These are phyloP conservation scores for Heliconius melpomene DNA, from an alignment of 1,140 invertebrate species.

Conservation along the genomic window DNA sequence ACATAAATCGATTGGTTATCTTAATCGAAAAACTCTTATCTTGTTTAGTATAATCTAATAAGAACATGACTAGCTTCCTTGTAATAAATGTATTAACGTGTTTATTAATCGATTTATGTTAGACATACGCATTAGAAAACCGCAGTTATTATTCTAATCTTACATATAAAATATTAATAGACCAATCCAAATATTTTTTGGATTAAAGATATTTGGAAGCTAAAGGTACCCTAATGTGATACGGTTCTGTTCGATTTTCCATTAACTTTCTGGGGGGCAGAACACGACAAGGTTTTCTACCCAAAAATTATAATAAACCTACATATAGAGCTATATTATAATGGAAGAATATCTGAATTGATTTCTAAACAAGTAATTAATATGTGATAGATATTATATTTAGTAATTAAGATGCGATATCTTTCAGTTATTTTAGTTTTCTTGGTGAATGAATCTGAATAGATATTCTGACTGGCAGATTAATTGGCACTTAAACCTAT, in stretches of 20 bases:
- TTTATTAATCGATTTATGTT: not conserved
- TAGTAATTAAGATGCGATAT: no score
- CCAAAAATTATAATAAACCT: no score
- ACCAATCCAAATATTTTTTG: not conserved
- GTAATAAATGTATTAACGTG: slow-evolving; percentile 24
- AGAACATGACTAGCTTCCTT: slow-evolving; percentile 39
- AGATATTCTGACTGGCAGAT: no score
- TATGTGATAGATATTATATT: no score
- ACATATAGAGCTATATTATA: no score
- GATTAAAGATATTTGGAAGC: no score
- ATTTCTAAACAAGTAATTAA: no score
- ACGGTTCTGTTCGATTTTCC: not conserved
- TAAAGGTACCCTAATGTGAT: not conserved
- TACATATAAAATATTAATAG: not conserved
- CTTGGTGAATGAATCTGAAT: no score
- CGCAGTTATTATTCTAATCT: not conserved
- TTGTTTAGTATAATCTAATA: slow-evolving; percentile 54
- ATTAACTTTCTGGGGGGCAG: no score
- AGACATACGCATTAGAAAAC: not conserved
- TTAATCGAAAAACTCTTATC: slow-evolving; percentile 62
- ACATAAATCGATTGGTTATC: slow-evolving; percentile 54
- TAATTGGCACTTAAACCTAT: no score
- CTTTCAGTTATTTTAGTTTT: no score
- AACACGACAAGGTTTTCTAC: not conserved
- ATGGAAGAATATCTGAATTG: no score